These are phyloP conservation scores for Tympanoctomys barrerae DNA, from an alignment of 2,797 vertebrate species.

Conservation along the genomic window DNA sequence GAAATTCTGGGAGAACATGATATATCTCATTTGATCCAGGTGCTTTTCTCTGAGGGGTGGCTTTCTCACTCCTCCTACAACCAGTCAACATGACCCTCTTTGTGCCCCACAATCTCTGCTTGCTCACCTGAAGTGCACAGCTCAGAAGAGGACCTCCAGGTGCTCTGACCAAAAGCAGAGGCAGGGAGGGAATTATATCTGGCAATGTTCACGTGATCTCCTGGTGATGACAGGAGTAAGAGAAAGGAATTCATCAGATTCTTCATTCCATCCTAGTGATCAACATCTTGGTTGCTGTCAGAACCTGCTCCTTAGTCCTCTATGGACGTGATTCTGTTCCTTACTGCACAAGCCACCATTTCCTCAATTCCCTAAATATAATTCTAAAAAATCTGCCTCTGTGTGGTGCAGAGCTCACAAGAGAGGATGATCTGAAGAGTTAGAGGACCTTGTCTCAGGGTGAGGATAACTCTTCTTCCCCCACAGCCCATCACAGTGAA, in stretches of 20 bases:
- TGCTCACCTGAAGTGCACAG: no score
- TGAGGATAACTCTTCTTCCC: background rate
- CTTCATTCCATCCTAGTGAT: background rate
- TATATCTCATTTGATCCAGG: no score
- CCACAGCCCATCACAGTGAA: background rate
- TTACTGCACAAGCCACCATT: background rate
- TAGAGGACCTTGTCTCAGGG: background rate
- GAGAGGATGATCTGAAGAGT: background rate
- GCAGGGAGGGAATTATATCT: no score
- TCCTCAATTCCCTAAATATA: background rate
- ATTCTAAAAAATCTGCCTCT: background rate
- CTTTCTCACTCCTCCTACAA: no score
- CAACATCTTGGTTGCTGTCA: background rate
- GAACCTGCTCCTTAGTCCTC: background rate
- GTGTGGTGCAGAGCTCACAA: background rate
- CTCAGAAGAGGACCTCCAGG: no score
- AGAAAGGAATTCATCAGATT: background rate
- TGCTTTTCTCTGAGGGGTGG: no score
- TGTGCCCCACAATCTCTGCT: no score
- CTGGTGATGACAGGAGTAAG: no score
- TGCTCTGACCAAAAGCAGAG: no score
- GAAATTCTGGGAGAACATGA: no score
- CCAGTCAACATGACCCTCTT: no score
- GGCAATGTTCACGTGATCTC: no score
- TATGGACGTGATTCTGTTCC: background rate